Base-by-base conservation (phyloP, 2,888 invertebrate species). In the Chouioia cunea region DNA sequence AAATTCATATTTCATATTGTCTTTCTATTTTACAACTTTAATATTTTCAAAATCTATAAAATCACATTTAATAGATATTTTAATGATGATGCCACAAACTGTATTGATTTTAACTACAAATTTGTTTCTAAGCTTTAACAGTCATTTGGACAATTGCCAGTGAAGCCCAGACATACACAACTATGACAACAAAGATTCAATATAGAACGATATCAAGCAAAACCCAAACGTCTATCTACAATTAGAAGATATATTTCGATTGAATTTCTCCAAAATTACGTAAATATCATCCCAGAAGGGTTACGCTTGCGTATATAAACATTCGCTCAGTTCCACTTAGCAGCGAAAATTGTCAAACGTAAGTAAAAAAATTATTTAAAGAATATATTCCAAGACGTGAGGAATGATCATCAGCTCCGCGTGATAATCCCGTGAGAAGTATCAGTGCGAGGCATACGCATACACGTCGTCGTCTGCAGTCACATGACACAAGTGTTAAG, bases 401-500 rank as follows among this genome's bases (percentile, higher is more conserved):
- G 10, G 36, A 36, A 36, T 27, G 6, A 27, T 10, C 14, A 59
- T 62, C 50, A 10, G 43, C 47, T 50, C 16, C 48, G 15, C 64
- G 57, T 57, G 67, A 64, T 58, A 70, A 36, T 63, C 64, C 43
- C 48, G 52, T 53, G 52, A 63, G 20, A 44, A 36, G 4, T 57
- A 10, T 20, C 43, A 22, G 27, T 36, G 10, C 43, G 18, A 46
- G 16, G 60, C 52, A 43, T 14, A 54, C 10, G 46, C 64, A 66
- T 68, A 70, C 65, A 73, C 74, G 73, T 76, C 70, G 77, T 77
- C 77, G 77, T 78, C 78, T 77, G 77, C 77, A 80, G 82, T 84
- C 84, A 84, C 83, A 83, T 84, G 84, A 84, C 79, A 46, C 18
- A 56, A 20, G 22, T 22, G 20, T 53, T 16, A 20, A 20, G 22